phyloP scores from a whole-genome alignment of 2,888 invertebrate genomes.

The Patella pellucida region DNA sequence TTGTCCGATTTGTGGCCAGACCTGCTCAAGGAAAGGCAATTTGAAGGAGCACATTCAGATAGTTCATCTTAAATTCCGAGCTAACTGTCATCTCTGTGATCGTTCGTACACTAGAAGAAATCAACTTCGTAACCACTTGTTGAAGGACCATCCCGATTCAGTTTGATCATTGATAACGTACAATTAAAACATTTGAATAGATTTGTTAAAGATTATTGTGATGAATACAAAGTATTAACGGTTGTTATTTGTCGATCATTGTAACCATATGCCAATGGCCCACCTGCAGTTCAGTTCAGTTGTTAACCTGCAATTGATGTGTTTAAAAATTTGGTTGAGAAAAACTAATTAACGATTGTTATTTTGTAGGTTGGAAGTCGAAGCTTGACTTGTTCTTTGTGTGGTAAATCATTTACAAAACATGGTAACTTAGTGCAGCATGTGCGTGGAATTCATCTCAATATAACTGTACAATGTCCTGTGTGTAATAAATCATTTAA shows the following conservation, averaged over 20 bases:
- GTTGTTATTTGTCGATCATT: no score
- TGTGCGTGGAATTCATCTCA: not conserved
- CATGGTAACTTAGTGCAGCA: not conserved
- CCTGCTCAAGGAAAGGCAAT: not conserved
- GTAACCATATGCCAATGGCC: no score
- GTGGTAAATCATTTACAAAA: not conserved
- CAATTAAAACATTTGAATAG: no score
- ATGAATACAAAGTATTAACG: no score
- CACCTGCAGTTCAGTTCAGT: no score
- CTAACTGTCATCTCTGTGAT: not conserved
- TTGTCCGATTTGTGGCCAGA: constrained; percentile 2
- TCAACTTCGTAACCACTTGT: not conserved
- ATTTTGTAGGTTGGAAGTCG: constrained; percentile 4
- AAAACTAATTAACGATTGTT: not conserved
- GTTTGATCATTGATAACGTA: no score
- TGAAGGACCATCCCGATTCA: not conserved
- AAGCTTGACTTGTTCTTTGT: not conserved
- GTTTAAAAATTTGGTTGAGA: no score
- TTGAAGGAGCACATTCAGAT: constrained; percentile 6
- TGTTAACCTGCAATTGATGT: no score
- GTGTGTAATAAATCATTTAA: not conserved
- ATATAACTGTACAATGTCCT: not conserved
- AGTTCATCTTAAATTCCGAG: not conserved
- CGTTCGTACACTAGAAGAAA: not conserved
- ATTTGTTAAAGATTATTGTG: no score